phyloP scores from a whole-genome alignment of 1,140 invertebrate genomes.

The Hyphantria cunea region DNA sequence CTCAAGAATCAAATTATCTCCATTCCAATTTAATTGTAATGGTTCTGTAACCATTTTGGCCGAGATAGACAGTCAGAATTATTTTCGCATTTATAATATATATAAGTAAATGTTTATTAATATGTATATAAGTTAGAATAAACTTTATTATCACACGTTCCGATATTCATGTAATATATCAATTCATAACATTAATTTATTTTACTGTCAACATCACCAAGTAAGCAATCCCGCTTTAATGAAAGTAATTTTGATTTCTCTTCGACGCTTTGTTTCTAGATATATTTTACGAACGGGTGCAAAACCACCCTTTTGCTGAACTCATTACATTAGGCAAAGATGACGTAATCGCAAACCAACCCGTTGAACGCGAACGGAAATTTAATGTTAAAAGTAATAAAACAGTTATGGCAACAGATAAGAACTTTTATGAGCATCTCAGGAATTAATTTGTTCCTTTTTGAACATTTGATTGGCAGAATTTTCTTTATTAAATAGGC shows the following conservation, averaged over 20 bases:
- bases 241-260: not conserved
- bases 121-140: no score
- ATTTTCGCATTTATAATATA: no score
- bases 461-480: conserved; percentile 18
- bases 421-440: conserved; percentile 13
- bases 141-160: no score
- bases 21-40: no score
- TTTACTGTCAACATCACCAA: no score
- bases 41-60: no score
- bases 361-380: conserved; percentile 13
- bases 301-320: conserved; percentile 7
- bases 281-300: conserved; percentile 19
- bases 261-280: conserved; percentile 1
- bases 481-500: conserved; percentile 5
- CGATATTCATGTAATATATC: no score
- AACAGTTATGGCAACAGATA: conserved; percentile 25
- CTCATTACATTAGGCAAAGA: conserved; percentile 10
- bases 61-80: no score
- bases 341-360: conserved; percentile 11
- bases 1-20: no score
- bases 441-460: conserved; percentile 18
- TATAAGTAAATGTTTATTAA: no score
- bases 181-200: no score
- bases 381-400: conserved; percentile 29
- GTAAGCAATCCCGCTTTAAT: no score